Evolutionary conservation across 2,888 invertebrate genomes (phyloP).

Genomic region (Andrena hattorfiana): DNA sequence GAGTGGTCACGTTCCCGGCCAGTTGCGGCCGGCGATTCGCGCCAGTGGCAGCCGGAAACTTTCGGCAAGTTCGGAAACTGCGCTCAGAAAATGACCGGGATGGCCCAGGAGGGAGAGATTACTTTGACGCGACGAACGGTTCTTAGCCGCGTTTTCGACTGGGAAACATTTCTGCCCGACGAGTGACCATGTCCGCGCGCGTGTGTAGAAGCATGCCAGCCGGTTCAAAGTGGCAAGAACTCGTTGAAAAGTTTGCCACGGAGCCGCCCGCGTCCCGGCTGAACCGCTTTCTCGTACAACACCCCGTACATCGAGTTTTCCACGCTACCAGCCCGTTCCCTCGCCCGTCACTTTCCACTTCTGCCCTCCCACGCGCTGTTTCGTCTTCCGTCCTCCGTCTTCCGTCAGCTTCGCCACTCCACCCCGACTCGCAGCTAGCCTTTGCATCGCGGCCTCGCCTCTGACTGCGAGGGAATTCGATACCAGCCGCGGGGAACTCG

Average conservation of each 20-base stretch:
- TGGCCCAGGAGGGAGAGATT: slow-evolving; percentile 43
- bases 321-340: slow-evolving; percentile 24
- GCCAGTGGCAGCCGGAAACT: slow-evolving; percentile 1
- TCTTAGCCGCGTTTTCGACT: slow-evolving; percentile 43
- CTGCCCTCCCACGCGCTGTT: slow-evolving; percentile 9
- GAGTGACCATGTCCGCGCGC: slow-evolving; percentile 22
- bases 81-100: slow-evolving; percentile 29
- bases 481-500: background rate
- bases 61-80: slow-evolving; percentile 41
- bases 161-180: slow-evolving; percentile 24
- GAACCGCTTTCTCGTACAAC: slow-evolving; percentile 69
- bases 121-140: slow-evolving; percentile 62
- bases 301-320: slow-evolving; percentile 67
- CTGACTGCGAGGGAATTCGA: background rate
- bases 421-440: background rate
- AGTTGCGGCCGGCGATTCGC: slow-evolving; percentile 43
- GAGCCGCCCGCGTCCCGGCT: slow-evolving; percentile 64
- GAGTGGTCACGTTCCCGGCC: slow-evolving; percentile 43
- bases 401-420: slow-evolving; percentile 1
- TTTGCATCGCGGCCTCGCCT: background rate
- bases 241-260: slow-evolving; percentile 72
- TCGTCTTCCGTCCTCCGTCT: slow-evolving; percentile 18
- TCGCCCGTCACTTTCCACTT: slow-evolving; percentile 12
- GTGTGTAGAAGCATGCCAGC: slow-evolving; percentile 48
- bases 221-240: slow-evolving; percentile 54